Evolutionary conservation across 2,888 invertebrate genomes (phyloP).

Genomic region (Drosophila helvetica): DNA sequence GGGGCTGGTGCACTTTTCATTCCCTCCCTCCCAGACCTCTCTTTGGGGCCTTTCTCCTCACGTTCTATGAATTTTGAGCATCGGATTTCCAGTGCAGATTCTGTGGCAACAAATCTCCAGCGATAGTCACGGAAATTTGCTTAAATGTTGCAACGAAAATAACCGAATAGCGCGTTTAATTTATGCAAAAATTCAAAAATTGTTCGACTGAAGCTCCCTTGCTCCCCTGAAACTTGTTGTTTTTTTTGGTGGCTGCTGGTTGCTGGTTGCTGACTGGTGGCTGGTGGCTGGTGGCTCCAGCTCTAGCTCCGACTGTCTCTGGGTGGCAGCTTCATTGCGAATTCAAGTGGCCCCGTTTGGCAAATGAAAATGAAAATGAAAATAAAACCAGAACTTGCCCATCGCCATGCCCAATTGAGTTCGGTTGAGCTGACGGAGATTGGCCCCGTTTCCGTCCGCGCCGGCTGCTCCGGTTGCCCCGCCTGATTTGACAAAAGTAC

Average conservation of each 20-base stretch:
- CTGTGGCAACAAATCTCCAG: constrained; percentile 53
- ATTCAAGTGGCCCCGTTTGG: constrained; percentile 74
- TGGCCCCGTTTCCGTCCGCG: constrained; percentile 24
- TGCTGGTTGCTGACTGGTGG: constrained; percentile 6
- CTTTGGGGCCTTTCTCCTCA: constrained; percentile 1
- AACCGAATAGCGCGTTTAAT: constrained; percentile 33
- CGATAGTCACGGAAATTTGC: constrained; percentile 53
- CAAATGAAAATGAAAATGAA: constrained; percentile 69
- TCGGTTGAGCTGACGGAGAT: constrained; percentile 30
- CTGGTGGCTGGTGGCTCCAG: neutral
- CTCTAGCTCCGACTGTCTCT: constrained; percentile 10
- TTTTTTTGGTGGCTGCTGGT: neutral
- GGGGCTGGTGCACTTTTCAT: constrained; percentile 37
- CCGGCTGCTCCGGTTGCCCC: neutral
- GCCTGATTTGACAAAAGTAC: constrained; percentile 57
- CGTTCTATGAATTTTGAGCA: constrained; percentile 56
- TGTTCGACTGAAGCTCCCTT: constrained; percentile 10
- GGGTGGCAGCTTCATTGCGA: constrained; percentile 63
- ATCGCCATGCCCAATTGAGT: constrained; percentile 67
- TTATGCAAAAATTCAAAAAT: constrained; percentile 57
- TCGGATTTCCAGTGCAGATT: constrained; percentile 43
- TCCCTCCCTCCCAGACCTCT: neutral
- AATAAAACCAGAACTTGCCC: constrained; percentile 58
- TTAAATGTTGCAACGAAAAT: constrained; percentile 41
- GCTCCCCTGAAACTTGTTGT: constrained; percentile 29